Conservation (phyloP, 2,797 vertebrate genomes). For the Melanotaenia nigrans region DNA sequence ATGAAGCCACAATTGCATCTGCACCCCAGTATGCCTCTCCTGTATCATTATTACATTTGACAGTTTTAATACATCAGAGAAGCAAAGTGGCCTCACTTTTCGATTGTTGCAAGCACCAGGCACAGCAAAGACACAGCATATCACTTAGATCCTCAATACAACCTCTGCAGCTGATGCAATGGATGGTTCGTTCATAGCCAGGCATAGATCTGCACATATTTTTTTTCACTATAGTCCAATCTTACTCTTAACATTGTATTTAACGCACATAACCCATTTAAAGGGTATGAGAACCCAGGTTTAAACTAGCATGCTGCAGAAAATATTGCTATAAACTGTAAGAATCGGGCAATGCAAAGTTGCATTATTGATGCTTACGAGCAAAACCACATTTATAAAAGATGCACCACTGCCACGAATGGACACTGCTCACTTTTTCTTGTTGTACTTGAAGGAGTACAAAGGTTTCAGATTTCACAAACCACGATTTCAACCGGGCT, state of each 20-base stretch:
- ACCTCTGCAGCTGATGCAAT: slow-evolving; percentile 35
- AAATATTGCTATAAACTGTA: slow-evolving; percentile 23
- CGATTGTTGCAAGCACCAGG: slow-evolving; percentile 34
- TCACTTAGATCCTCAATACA: slow-evolving; percentile 32
- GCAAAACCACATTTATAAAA: slow-evolving; percentile 16
- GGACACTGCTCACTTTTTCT: slow-evolving; percentile 48
- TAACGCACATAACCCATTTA: slow-evolving; percentile 1
- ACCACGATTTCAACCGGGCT: slow-evolving; percentile 74
- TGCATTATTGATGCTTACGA: too few relatives aligned
- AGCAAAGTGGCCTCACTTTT: slow-evolving; percentile 23
- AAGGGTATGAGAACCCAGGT: not conserved
- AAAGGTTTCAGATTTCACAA: slow-evolving; percentile 82
- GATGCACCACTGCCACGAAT: slow-evolving; percentile 27
- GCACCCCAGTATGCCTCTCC: not conserved
- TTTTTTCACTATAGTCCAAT: slow-evolving; percentile 11
- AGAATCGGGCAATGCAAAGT: not conserved
- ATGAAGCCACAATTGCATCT: slow-evolving; percentile 9
- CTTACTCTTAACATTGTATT: not conserved
- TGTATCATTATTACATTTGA: slow-evolving; percentile 22
- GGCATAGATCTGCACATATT: slow-evolving; percentile 2
- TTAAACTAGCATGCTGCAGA: slow-evolving; percentile 25
- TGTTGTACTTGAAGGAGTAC: slow-evolving; percentile 70
- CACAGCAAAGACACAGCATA: slow-evolving; percentile 7
- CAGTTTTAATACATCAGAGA: slow-evolving; percentile 32
- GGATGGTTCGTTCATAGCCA: slow-evolving; percentile 48